Evolutionary conservation across 1,140 invertebrate species (phyloP).

Genomic region (Drosophila hydei): DNA sequence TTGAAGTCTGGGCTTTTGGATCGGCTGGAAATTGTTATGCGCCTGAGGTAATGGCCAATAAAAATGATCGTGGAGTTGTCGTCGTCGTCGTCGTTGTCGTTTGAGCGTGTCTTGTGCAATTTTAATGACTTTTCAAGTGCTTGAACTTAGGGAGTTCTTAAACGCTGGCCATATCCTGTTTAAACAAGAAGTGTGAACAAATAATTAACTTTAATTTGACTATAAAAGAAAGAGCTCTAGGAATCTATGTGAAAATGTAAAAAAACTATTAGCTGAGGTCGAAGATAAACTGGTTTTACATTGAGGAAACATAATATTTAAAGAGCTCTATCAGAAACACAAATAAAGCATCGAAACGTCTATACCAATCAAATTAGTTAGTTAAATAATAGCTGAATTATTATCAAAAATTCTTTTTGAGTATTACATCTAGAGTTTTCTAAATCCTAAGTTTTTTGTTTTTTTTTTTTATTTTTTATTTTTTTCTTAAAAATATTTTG

Average conservation of each 20-base stretch:
- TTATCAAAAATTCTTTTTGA: too few relatives aligned
- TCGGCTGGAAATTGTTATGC: constrained; percentile 44
- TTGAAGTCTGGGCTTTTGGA: constrained; percentile 5
- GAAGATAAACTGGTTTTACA: too few relatives aligned
- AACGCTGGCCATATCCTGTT: constrained; percentile 39
- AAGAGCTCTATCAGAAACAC: too few relatives aligned
- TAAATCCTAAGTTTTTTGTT: too few relatives aligned
- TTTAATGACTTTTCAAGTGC: constrained; percentile 40
- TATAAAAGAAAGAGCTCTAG: background rate
- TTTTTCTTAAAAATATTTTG: too few relatives aligned
- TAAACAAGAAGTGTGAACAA: background rate
- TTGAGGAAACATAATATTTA: too few relatives aligned
- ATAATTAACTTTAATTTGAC: background rate
- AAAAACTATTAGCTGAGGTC: too few relatives aligned
- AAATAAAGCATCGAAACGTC: too few relatives aligned
- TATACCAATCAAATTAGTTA: too few relatives aligned
- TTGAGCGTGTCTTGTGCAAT: constrained; percentile 41
- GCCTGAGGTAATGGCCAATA: constrained; percentile 35
- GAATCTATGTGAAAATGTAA: background rate
- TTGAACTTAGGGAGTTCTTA: constrained; percentile 5
- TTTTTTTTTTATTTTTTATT: too few relatives aligned
- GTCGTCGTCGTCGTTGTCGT: constrained; percentile 7
- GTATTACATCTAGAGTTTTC: too few relatives aligned
- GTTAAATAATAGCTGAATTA: too few relatives aligned
- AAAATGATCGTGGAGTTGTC: constrained; percentile 37